Evolutionary conservation across 2,888 invertebrate genomes (phyloP), one percentile per base, ranked within the genome.

Genomic region (Leucophenga montana): DNA sequence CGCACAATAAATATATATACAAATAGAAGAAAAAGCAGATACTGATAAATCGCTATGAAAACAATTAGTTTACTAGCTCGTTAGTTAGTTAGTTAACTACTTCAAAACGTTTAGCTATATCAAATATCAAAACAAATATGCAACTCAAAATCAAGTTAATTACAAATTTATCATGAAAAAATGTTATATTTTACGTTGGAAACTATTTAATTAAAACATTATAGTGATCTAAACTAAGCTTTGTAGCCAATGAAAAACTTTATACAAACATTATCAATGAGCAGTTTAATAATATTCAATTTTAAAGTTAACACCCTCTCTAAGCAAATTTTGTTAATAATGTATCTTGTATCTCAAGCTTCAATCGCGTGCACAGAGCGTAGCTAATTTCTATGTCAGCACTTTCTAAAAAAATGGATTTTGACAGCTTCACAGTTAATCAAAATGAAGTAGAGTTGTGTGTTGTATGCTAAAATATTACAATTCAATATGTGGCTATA

Each of bases 141-240:
- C 27, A 14, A 13, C 27, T 16, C 8, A 33, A n/a, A 59, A 59
- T 18, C 33, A 61, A 61, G 39, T 39, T 39, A 57, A 57, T 57
- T 57, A 57, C 31, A 27, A 61, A 61, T 61, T 61, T 39, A 39
- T 39, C 33, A 18, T n/a, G 27, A 11, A 22, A 18, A 2, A 22
- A 18, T 22, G 22, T 27, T 56, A 22, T n/a, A n/a, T n/a, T n/a
- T n/a, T n/a, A n/a, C n/a, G n/a, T n/a, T n/a, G n/a, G 20, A 56
- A 57, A 57, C 57, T 6, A 27, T 57, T 57, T 57, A 57, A 57
- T 57, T 57, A 57, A 57, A 27, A 57, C 31, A 57, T 57, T 27
- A 57, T 14, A 6, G 8, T 5, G 20, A 56, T 56, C 13, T 56
- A 5, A 56, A 22, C 13, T 54, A 11, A 5, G 20, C 4, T 18